phyloP scores from a whole-genome alignment of 1,140 invertebrate species.

The Habropoda laboriosa region DNA sequence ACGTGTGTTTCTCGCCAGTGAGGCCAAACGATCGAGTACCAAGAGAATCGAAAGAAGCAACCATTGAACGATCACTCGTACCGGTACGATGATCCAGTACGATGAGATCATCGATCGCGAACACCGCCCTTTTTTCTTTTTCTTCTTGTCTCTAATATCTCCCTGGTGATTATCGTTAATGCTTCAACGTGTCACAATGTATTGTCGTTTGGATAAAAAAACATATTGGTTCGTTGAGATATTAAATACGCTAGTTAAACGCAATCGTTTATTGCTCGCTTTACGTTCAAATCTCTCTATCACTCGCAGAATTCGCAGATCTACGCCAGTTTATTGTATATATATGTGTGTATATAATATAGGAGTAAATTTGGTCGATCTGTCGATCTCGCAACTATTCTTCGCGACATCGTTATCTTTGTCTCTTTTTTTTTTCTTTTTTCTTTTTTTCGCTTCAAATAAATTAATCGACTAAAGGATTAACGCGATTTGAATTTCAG shows the following conservation, averaged over 20 bases:
- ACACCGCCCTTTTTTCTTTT: neutral
- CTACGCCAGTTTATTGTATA: neutral
- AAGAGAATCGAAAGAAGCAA: neutral
- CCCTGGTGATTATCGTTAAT: neutral
- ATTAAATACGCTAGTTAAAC: conserved; percentile 9
- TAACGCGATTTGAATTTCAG: conserved; percentile 32
- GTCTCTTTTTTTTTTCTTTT: too few relatives aligned
- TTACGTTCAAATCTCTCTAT: neutral
- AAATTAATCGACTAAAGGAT: conserved; percentile 47
- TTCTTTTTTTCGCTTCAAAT: conserved; percentile 29
- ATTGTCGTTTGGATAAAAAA: conserved; percentile 46
- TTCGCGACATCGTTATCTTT: neutral
- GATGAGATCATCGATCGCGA: neutral
- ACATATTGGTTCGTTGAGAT: conserved; percentile 40
- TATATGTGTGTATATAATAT: conserved; percentile 9
- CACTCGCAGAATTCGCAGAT: neutral
- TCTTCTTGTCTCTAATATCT: neutral
- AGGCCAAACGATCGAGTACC: neutral
- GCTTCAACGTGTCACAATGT: neutral
- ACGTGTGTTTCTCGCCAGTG: conserved; percentile 5
- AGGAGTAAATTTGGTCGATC: conserved; percentile 6
- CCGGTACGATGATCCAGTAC: neutral
- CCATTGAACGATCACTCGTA: neutral
- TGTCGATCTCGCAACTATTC: neutral
- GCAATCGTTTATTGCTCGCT: conserved; percentile 3